A percentile compares a stretch with the other conserved stretches of the same genome.
phyloP scores from a whole-genome alignment of 2,888 invertebrate species.

The Tupiocoris notatus region DNA sequence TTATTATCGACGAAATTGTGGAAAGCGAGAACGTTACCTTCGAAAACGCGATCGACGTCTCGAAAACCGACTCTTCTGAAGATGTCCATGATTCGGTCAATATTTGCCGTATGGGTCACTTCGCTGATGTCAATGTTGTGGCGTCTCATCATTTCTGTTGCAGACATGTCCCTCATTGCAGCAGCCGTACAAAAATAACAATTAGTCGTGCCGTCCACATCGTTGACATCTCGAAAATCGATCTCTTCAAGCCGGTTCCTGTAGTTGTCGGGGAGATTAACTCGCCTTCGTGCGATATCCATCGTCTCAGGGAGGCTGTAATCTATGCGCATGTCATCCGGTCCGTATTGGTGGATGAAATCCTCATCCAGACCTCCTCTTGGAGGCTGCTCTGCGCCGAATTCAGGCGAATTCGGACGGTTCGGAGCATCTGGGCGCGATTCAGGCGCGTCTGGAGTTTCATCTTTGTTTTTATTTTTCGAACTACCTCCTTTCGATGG shows the following conservation, averaged over 20 bases:
- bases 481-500: not conserved
- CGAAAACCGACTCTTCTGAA: conserved; percentile 3
- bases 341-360: conserved; percentile 25
- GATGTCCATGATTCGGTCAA: conserved; percentile 10
- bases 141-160: conserved; percentile 14
- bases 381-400: conserved; percentile 19
- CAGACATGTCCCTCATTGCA: conserved; percentile 30
- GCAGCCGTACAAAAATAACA: conserved; percentile 29
- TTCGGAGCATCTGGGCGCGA: not conserved
- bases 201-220: conserved; percentile 26
- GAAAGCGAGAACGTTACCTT: conserved; percentile 21
- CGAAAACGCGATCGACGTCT: conserved; percentile 13
- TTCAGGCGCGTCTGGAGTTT: not conserved
- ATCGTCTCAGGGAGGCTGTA: conserved; percentile 25
- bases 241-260: conserved; percentile 5
- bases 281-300: conserved; percentile 21
- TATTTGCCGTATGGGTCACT: conserved; percentile 3
- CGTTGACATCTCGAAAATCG: conserved; percentile 31
- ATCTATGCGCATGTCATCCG: conserved; percentile 23
- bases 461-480: not conserved
- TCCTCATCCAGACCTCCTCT: conserved; percentile 24
- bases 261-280: conserved; percentile 22
- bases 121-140: conserved; percentile 5
- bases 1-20: conserved; percentile 22
- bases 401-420: conserved; percentile 4